Evolutionary conservation across 2,888 invertebrate species (phyloP), one percentile per base, ranked within the genome.

Genomic region (Hartigia nigra): DNA sequence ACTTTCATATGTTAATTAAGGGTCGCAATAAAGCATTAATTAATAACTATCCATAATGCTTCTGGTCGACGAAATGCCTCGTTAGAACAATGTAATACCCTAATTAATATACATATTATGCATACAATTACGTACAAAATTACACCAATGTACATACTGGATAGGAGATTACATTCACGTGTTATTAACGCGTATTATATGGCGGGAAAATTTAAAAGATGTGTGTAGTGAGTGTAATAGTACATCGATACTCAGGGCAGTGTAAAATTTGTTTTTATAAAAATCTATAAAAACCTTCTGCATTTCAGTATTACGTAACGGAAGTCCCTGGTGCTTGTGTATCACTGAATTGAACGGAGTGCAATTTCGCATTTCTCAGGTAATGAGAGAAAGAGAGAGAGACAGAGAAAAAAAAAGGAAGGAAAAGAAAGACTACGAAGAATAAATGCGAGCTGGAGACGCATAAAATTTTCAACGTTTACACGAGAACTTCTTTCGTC

Each of bases 21-120:
- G 76, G 3, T 31, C 12, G 69, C 76, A 69, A 70, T 81, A 79
- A 82, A 81, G 80, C 82, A 80, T 83, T 85, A 84, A 87, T 83
- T 85, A 83, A 83, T 83, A 80, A 83, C 80, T 77, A 82, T 83
- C 70, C 77, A 72, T 81, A 83, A 81, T 82, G 81, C 81, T 81
- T 84, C 77, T 82, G 79, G 72, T 78, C 77, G 23, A 32, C 23
- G 82, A 81, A 83, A 83, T 78, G 80, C 80, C 80, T 83, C 83
- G 82, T 84, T 84, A 82, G 82, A 76, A 79, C 81, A 83, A 79
- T 80, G 80, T 79, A 74, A 81, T 79, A 79, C 37, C 78, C 76
- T 84, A 83, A 84, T 83, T 84, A 81, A 78, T 74, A 69, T 31
- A 12, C 55, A 55, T 72, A 79, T 80, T 81, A 77, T 72, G 79